These are phyloP conservation scores for Prietella phreatophila DNA, from an alignment of 2,113 vertebrate species.

Conservation along the genomic window DNA sequence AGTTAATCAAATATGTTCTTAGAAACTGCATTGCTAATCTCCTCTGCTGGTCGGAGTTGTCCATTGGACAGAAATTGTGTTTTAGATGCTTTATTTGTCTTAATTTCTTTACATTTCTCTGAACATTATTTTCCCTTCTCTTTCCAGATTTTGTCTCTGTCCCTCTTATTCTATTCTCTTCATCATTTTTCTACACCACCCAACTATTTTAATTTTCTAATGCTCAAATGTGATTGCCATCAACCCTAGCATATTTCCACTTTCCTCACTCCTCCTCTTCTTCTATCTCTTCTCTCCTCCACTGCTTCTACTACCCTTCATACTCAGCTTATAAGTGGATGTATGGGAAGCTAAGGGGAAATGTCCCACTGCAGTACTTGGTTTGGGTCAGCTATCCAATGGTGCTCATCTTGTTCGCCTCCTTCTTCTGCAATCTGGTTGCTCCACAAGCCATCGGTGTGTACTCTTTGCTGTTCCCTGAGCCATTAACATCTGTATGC, in stretches of 20 bases:
- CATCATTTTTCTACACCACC: neutral
- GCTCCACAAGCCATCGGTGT: slow-evolving; percentile 92
- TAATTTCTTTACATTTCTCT: neutral
- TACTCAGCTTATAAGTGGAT: slow-evolving; percentile 90
- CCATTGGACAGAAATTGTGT: neutral
- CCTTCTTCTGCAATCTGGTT: slow-evolving; percentile 88
- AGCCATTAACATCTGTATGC: neutral
- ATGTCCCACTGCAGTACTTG: slow-evolving; percentile 82
- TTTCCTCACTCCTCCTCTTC: neutral
- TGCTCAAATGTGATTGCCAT: neutral
- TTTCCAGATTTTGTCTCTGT: neutral
- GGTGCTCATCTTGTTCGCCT: slow-evolving; percentile 86
- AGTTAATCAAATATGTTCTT: neutral
- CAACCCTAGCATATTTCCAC: neutral
- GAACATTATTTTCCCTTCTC: slow-evolving; percentile 7
- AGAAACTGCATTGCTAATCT: neutral
- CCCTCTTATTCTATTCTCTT: neutral
- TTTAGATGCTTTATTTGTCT: neutral
- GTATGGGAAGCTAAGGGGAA: slow-evolving; percentile 76
- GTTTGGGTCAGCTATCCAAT: slow-evolving; percentile 88
- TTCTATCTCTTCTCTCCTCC: neutral
- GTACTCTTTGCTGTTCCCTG: slow-evolving; percentile 55
- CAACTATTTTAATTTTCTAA: slow-evolving; percentile 11
- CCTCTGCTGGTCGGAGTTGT: neutral
- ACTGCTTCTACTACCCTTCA: neutral